A percentile compares a stretch with the other conserved stretches of the same genome.
phyloP scores from a whole-genome alignment of 2,888 invertebrate species.

The Philonicus albiceps region DNA sequence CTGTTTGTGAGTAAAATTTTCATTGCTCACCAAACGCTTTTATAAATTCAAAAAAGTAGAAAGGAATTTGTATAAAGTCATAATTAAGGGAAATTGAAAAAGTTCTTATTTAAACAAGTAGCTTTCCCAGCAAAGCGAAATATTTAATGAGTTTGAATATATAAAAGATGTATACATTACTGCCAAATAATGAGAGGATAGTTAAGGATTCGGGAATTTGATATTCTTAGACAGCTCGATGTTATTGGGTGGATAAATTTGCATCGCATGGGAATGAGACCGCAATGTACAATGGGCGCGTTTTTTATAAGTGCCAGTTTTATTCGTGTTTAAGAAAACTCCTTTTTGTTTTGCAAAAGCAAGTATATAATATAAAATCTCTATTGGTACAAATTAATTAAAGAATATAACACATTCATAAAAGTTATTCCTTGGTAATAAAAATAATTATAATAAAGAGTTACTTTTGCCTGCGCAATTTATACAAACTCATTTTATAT shows the following conservation, averaged over 20 bases:
- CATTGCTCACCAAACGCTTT: not conserved
- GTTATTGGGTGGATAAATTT: not conserved
- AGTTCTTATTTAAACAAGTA: not conserved
- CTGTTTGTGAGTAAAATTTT: not conserved
- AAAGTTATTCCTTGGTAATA: too few species aligned
- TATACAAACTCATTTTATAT: too few species aligned
- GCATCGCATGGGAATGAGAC: not conserved
- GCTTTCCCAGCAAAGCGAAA: not conserved
- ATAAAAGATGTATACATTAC: not conserved
- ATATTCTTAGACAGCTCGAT: not conserved
- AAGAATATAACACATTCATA: too few species aligned
- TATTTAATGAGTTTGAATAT: not conserved
- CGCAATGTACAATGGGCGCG: too few species aligned
- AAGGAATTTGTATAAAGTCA: not conserved
- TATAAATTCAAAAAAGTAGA: not conserved
- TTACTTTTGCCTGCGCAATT: too few species aligned
- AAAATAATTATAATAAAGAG: too few species aligned
- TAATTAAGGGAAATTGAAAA: not conserved
- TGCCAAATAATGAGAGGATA: not conserved
- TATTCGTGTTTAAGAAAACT: too few species aligned
- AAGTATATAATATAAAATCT: too few species aligned
- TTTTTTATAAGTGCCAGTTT: too few species aligned
- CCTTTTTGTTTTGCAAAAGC: too few species aligned
- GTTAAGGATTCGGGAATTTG: not conserved
- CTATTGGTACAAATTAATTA: too few species aligned